Evolutionary conservation across 2,888 invertebrate species (phyloP).

Genomic region (Rhaphigaster nebulosa): DNA sequence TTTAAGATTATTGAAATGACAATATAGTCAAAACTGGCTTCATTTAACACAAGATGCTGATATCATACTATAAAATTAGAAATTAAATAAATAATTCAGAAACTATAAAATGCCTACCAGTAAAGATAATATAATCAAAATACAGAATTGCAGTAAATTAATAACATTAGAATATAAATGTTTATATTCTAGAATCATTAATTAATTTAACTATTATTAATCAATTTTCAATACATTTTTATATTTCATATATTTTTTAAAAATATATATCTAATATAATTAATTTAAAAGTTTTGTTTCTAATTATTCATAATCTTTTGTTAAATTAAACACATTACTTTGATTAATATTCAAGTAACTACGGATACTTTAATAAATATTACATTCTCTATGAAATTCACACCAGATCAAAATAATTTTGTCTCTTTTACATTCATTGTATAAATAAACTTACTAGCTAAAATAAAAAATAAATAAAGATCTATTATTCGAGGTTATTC

Average conservation of each 20-base stretch:
- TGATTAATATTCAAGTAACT: slow-evolving; percentile 18
- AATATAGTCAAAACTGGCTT: not conserved
- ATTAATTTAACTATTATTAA: not conserved
- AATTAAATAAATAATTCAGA: not conserved
- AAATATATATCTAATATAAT: not conserved
- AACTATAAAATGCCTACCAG: not conserved
- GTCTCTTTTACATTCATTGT: not conserved
- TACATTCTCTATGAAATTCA: slow-evolving; percentile 1
- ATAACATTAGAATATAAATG: slow-evolving; percentile 5
- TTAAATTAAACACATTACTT: not conserved
- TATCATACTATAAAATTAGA: not conserved
- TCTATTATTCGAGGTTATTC: not conserved
- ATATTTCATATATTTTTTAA: not conserved
- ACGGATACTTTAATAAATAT: slow-evolving; percentile 10
- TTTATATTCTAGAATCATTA: not conserved
- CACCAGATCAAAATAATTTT: slow-evolving; percentile 23
- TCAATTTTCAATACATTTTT: not conserved
- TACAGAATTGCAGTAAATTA: slow-evolving; percentile 17
- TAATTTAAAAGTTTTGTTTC: not conserved
- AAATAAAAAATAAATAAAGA: slow-evolving; percentile 45
- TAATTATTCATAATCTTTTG: not conserved
- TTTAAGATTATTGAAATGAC: not conserved
- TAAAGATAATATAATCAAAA: not conserved
- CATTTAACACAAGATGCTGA: not conserved
- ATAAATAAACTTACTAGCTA: slow-evolving; percentile 2